phyloP scores from a whole-genome alignment of 2,113 vertebrate genomes.

The Glaucomys volans region DNA sequence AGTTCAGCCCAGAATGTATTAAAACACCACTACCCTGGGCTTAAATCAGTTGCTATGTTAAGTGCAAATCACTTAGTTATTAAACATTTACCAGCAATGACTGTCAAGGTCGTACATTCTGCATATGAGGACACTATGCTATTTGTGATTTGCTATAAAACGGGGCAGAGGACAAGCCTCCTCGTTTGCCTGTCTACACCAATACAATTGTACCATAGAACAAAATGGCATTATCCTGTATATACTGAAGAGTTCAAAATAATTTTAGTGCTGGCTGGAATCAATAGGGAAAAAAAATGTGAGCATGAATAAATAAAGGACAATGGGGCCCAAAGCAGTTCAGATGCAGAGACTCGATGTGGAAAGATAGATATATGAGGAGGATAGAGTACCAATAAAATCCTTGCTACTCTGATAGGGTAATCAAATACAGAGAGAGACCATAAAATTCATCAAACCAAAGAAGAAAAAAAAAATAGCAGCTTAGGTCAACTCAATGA shows the following conservation, averaged over 20 bases:
- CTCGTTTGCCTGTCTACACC: not conserved
- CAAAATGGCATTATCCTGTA: not conserved
- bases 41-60: not conserved
- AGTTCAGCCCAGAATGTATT: not conserved
- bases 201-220: not conserved
- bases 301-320: not conserved
- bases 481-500: slow-evolving; percentile 10
- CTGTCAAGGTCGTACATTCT: not conserved
- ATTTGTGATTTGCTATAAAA: slow-evolving; percentile 23
- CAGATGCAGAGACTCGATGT: not conserved
- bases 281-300: not conserved
- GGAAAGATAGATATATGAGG: not conserved
- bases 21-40: not conserved
- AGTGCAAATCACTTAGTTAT: not conserved
- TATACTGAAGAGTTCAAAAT: not conserved
- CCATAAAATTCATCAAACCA: not conserved
- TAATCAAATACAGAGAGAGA: not conserved
- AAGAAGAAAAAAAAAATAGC: not conserved
- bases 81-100: not conserved
- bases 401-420: not conserved
- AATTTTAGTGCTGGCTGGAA: not conserved
- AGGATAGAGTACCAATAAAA: not conserved
- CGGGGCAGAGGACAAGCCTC: not conserved
- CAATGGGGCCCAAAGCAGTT: not conserved
- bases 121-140: not conserved